A percentile compares a stretch with the other conserved stretches of the same genome.
Conservation (phyloP, 1,140 invertebrate species). For the Hycleus phaleratus region DNA sequence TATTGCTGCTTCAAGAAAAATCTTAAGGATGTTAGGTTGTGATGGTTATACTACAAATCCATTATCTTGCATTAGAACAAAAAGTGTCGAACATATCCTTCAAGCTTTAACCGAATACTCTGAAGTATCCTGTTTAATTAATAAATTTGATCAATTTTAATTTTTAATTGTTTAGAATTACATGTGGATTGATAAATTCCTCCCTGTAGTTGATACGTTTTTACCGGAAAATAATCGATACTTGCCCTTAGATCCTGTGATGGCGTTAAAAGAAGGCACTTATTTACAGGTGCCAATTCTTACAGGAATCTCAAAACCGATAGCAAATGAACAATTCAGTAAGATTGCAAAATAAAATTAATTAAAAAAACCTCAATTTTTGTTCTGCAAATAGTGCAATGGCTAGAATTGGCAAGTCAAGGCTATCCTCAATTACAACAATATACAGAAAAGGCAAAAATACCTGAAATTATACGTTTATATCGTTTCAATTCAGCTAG, state of each 20-base stretch:
- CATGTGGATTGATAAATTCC: slow-evolving; percentile 47
- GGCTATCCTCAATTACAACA: slow-evolving; percentile 42
- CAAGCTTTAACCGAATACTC: slow-evolving; percentile 51
- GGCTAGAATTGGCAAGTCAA: slow-evolving; percentile 46
- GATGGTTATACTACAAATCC: slow-evolving; percentile 32
- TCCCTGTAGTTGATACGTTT: slow-evolving; percentile 52
- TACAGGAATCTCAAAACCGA: slow-evolving; percentile 49
- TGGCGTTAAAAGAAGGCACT: slow-evolving; percentile 42
- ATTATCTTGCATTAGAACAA: slow-evolving; percentile 57
- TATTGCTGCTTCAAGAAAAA: slow-evolving; percentile 48
- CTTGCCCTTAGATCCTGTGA: slow-evolving; percentile 44
- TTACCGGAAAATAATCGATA: slow-evolving; percentile 48
- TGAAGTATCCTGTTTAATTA: slow-evolving; percentile 39
- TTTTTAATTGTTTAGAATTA: slow-evolving; percentile 21
- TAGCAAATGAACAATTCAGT: slow-evolving; percentile 25
- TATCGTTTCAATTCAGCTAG: slow-evolving; percentile 36
- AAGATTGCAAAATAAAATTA: neutral
- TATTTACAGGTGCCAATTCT: slow-evolving; percentile 46
- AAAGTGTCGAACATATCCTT: slow-evolving; percentile 46
- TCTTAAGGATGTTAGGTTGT: slow-evolving; percentile 50
- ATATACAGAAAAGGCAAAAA: slow-evolving; percentile 44
- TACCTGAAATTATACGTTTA: slow-evolving; percentile 42
- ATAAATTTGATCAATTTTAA: slow-evolving; percentile 4
- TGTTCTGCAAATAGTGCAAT: slow-evolving; percentile 34
- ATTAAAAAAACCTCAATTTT: slow-evolving; percentile 1